Evolutionary conservation across 2,888 invertebrate genomes (phyloP), one percentile per base, ranked within the genome.

Genomic region (Frankliniella intonsa): DNA sequence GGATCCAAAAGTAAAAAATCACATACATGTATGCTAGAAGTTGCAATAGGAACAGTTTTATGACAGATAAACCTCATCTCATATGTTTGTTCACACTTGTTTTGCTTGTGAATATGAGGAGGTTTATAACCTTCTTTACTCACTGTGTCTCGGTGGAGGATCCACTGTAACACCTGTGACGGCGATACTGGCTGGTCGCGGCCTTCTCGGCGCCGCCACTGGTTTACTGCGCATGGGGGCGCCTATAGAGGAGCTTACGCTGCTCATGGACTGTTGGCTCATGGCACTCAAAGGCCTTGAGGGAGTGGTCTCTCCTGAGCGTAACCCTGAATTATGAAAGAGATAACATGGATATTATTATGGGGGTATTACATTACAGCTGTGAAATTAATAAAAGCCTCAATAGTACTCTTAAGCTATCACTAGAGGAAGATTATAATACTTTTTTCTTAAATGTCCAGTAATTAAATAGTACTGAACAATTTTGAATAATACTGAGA

Each of bases 251-350:
- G 84, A 79, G 81, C 89, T 89, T 83, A 88, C 88, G 83, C 92
- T 91, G 87, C 90, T 90, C 87, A 91, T 91, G 87, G 91, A 91
- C 87, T 91, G 91, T 87, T 92, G 91, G 87, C 94, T 95, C 90
- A 96, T 91, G 85, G 96, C 95, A 90, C 95, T 95, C 88, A 94
- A 94, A 84, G 96, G 96, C 88, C 96, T 91, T 85, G 96, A 96
- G 84, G 93, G 94, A 84, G 94, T 94, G 85, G 92, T 92, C 87
- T 94, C 94, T 85, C 94, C 94, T 50, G 85, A 85, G 82, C 85
- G 84, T 81, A 84, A 83, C 76, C 86, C 86, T 85, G 82, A 62
- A 76, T n/a, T 80, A 81, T 17, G 79, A 69, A n/a, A 83, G n/a
- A 17, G 9, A 2, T 49, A 51, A 27, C 7, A 51, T 38, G 25